phyloP scores from a whole-genome alignment of 2,113 vertebrate genomes.

The Piaya cayana region DNA sequence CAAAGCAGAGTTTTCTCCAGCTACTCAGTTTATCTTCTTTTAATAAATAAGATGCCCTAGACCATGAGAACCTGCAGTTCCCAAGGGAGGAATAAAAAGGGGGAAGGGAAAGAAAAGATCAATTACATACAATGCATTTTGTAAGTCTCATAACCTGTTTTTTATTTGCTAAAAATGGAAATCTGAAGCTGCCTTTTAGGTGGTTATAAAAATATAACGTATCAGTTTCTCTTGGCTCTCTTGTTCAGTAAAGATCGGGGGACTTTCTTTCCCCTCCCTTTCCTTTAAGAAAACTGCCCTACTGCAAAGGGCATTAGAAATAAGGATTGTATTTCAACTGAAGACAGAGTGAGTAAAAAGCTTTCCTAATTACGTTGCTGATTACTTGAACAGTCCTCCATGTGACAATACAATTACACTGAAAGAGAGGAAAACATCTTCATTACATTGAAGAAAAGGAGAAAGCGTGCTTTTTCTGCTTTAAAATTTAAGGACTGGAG shows the following conservation, averaged over 20 bases:
- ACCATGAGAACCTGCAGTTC: not conserved
- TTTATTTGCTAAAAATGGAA: slow-evolving; percentile 57
- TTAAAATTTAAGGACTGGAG: slow-evolving; percentile 30
- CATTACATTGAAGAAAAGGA: slow-evolving; percentile 36
- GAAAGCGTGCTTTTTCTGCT: not conserved
- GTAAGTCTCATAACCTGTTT: not conserved
- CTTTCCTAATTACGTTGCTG: slow-evolving; percentile 69
- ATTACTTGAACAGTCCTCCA: slow-evolving; percentile 69
- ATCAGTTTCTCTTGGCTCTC: slow-evolving; percentile 13
- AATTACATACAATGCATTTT: not conserved
- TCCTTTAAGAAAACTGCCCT: slow-evolving; percentile 28
- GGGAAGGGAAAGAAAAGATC: not conserved
- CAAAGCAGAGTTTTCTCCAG: not conserved
- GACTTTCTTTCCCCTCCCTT: not conserved
- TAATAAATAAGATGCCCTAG: not conserved
- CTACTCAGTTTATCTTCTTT: not conserved
- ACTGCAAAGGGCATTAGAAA: slow-evolving; percentile 53
- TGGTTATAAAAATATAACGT: not conserved
- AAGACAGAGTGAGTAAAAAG: slow-evolving; percentile 35
- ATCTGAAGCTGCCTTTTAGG: slow-evolving; percentile 20
- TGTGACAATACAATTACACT: slow-evolving; percentile 69
- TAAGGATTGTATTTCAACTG: slow-evolving; percentile 56
- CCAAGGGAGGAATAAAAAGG: not conserved
- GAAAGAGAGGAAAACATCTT: slow-evolving; percentile 62
- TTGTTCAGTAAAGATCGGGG: slow-evolving; percentile 31